A percentile compares a stretch with the other conserved stretches of the same genome.
Conservation (phyloP, 2,888 invertebrate species). For the Drosophila ezoana region DNA sequence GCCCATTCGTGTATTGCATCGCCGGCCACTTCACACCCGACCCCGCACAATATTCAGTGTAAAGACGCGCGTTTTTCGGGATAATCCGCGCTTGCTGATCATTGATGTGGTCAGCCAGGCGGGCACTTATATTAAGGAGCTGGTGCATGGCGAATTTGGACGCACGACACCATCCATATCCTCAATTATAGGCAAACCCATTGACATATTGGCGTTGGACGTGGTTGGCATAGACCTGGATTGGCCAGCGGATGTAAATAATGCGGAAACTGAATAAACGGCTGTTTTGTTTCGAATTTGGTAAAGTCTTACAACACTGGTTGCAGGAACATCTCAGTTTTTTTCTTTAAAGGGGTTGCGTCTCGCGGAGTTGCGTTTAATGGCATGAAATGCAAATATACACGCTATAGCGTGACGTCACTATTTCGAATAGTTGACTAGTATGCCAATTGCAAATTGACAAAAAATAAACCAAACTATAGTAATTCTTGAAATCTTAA, state of each 20-base stretch:
- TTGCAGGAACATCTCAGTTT: too few species aligned
- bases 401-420: not conserved
- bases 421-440: too few species aligned
- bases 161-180: conserved; percentile 92
- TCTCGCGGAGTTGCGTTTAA: not conserved
- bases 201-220: conserved; percentile 97
- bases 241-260: conserved; percentile 88
- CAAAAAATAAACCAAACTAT: too few species aligned
- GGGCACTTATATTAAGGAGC: conserved; percentile 98
- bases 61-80: conserved; percentile 86
- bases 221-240: conserved; percentile 91
- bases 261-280: conserved; percentile 48
- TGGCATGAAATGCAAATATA: not conserved
- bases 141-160: conserved; percentile 98
- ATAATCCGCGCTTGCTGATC: conserved; percentile 86
- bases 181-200: conserved; percentile 88
- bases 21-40: conserved; percentile 91
- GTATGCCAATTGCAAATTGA: too few species aligned
- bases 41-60: conserved; percentile 89
- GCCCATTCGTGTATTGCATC: conserved; percentile 95
- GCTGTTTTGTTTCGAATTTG: not conserved
- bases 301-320: conserved; percentile 15
- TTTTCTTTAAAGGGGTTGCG: too few species aligned
- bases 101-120: conserved; percentile 92
- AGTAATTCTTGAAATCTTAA: too few species aligned